These are phyloP conservation scores for Salminus brasiliensis DNA, from an alignment of 2,113 vertebrate genomes.

Conservation along the genomic window DNA sequence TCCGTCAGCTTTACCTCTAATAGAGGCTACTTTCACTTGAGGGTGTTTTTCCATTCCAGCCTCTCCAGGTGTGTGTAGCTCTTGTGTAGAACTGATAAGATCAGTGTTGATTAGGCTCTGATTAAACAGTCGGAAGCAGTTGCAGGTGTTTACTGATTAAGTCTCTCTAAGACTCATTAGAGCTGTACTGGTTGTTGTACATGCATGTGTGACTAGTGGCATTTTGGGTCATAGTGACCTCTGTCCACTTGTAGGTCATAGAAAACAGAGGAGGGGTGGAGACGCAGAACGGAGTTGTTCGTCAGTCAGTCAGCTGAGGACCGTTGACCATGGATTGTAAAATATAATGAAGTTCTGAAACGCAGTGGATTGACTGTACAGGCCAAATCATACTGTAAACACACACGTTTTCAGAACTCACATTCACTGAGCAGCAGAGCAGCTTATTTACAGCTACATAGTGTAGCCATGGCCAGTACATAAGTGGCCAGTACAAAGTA, in stretches of 20 bases:
- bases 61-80: background rate
- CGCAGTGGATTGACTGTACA: too few species aligned
- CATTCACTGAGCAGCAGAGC: too few species aligned
- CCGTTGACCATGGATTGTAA: background rate
- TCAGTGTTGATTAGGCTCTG: background rate
- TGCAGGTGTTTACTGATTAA: conserved; percentile 2
- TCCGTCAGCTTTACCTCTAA: too few species aligned
- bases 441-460: too few species aligned
- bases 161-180: conserved; percentile 5
- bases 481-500: too few species aligned
- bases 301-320: too few species aligned
- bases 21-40: background rate
- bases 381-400: too few species aligned
- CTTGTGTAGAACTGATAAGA: background rate
- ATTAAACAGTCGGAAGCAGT: conserved; percentile 1
- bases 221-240: conserved; percentile 4
- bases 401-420: too few species aligned
- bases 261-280: background rate
- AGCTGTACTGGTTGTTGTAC: conserved; percentile 14
- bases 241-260: background rate
- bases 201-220: background rate
- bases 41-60: background rate
- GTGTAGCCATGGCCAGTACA: too few species aligned
- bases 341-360: background rate
- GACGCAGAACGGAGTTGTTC: background rate